A percentile compares a stretch with the other conserved stretches of the same genome.
Evolutionary conservation across 2,888 invertebrate species (phyloP).

Genomic region (Bombylius major): DNA sequence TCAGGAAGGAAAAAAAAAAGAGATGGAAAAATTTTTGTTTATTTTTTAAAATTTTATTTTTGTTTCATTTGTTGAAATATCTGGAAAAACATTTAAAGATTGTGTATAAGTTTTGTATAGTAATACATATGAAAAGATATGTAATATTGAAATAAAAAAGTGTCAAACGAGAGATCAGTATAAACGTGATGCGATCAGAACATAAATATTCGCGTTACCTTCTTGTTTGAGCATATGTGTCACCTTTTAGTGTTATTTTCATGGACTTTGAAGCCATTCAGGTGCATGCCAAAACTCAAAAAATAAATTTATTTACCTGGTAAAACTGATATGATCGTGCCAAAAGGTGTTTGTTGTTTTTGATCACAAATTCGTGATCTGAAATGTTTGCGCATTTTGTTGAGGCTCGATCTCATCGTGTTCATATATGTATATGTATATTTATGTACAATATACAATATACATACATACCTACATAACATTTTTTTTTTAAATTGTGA

Average conservation of each 20-base stretch:
- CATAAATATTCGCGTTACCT: constrained; percentile 2
- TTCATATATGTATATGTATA: not conserved
- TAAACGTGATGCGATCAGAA: constrained; percentile 4
- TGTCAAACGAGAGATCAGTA: not conserved
- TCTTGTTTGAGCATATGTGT: constrained; percentile 3
- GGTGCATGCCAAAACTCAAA: constrained; percentile 12
- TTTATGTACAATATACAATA: no score
- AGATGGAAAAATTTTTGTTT: no score
- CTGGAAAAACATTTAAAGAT: no score
- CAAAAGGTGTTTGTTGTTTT: constrained; percentile 12
- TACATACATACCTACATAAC: no score
- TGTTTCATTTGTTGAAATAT: no score
- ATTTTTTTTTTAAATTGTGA: no score
- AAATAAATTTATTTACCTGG: constrained; percentile 13
- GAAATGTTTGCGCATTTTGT: constrained; percentile 9
- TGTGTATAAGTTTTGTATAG: no score
- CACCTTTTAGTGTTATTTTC: not conserved
- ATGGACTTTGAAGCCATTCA: constrained; percentile 6
- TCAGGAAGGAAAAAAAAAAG: no score
- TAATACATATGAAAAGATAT: no score
- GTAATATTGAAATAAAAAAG: not conserved
- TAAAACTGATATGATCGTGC: constrained; percentile 12
- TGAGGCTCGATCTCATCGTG: constrained; percentile 4
- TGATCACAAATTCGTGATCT: constrained; percentile 13
- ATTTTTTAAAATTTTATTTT: no score